These are phyloP conservation scores for Pangasius djambal DNA, from an alignment of 2,797 vertebrate genomes.

Conservation along the genomic window DNA sequence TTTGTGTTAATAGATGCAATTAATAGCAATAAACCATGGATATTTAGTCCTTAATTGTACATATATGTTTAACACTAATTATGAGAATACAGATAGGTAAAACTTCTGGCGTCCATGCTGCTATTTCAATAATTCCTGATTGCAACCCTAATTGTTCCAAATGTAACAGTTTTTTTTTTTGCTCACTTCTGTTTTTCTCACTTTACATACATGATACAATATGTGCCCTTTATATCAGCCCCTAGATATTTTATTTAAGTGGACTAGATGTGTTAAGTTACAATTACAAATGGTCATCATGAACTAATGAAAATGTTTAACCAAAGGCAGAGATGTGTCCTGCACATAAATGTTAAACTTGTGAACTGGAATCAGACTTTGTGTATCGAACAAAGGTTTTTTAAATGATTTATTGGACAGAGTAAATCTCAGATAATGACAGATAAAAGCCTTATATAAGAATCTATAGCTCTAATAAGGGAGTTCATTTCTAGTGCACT, in stretches of 20 bases:
- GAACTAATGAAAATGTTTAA: not conserved
- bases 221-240: not conserved
- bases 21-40: not conserved
- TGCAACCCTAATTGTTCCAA: not conserved
- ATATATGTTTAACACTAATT: not conserved
- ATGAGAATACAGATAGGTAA: not conserved
- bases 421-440: not conserved
- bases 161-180: not conserved
- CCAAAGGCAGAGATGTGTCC: not conserved
- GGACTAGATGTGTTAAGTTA: not conserved
- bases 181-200: not conserved
- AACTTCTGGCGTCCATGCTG: not conserved
- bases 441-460: not conserved
- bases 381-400: not conserved
- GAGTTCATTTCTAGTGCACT: not conserved
- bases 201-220: not conserved
- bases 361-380: not conserved
- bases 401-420: not conserved
- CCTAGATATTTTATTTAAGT: not conserved
- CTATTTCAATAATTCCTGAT: not conserved
- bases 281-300: not conserved
- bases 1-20: slow-evolving; percentile 3
- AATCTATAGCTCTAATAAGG: not conserved
- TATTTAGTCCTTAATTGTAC: not conserved
- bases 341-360: not conserved